phyloP scores from a whole-genome alignment of 1,140 invertebrate species.

The Diabrotica undecimpunctata region DNA sequence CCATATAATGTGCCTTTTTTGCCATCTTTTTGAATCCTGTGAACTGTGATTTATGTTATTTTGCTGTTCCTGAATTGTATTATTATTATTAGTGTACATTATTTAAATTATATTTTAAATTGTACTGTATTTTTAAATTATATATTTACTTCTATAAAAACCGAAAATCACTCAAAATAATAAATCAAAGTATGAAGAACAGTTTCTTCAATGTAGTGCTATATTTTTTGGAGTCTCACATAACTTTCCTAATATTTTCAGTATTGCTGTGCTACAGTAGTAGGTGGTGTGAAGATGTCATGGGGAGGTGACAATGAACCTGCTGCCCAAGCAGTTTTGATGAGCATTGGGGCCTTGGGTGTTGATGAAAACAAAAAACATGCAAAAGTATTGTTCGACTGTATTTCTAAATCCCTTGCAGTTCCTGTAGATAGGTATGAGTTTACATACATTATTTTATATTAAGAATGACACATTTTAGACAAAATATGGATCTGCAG shows the following conservation, averaged over 20 bases:
- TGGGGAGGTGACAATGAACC: slow-evolving; percentile 62
- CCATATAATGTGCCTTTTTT: no score
- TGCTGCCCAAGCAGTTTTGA: slow-evolving; percentile 57
- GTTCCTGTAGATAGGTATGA: slow-evolving; percentile 54
- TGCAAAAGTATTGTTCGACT: slow-evolving; percentile 56
- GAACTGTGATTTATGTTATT: no score
- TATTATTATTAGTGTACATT: no score
- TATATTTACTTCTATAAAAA: no score
- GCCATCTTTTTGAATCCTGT: no score
- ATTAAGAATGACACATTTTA: background rate
- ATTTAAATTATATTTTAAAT: no score
- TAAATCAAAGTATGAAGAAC: background rate
- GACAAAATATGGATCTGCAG: background rate
- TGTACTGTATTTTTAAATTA: no score
- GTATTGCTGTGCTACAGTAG: slow-evolving; percentile 60
- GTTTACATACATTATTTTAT: background rate
- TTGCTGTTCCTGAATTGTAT: no score
- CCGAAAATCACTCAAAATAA: background rate
- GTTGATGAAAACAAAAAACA: slow-evolving; percentile 63
- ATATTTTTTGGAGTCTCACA: no score
- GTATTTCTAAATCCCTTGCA: slow-evolving; percentile 57
- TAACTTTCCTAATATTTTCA: slow-evolving; percentile 41
- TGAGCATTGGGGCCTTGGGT: slow-evolving; percentile 64
- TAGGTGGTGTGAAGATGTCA: slow-evolving; percentile 57
- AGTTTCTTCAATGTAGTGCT: no score